These are phyloP conservation scores for Magallana nippona DNA, from an alignment of 2,888 invertebrate species.

Conservation along the genomic window DNA sequence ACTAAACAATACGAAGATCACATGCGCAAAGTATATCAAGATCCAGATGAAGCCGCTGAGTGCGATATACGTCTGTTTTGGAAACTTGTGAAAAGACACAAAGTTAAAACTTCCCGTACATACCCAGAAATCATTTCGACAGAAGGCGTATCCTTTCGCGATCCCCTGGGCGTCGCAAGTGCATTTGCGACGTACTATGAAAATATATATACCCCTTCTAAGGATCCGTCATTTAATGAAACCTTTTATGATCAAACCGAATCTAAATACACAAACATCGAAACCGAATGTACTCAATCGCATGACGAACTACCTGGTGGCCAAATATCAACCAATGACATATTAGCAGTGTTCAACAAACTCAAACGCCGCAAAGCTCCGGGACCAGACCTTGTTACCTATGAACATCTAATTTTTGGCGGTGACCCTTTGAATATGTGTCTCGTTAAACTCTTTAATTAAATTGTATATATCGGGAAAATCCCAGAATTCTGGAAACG, in stretches of 20 bases:
- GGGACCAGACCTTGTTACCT: background rate
- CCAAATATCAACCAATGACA: background rate
- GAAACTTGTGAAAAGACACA: conserved; percentile 35
- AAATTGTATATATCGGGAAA: no score
- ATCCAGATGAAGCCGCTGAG: conserved; percentile 36
- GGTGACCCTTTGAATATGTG: no score
- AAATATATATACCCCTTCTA: conserved; percentile 12
- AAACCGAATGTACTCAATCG: background rate
- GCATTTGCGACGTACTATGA: background rate
- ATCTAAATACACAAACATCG: background rate
- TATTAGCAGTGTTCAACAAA: background rate
- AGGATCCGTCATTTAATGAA: conserved; percentile 21
- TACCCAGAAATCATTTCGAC: conserved; percentile 32
- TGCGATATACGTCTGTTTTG: conserved; percentile 43
- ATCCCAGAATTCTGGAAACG: no score
- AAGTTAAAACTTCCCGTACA: background rate
- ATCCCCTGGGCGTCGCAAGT: background rate
- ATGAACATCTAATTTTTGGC: no score
- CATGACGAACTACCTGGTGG: conserved; percentile 35
- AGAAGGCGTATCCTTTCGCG: background rate
- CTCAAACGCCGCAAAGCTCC: conserved; percentile 39
- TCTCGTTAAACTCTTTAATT: no score
- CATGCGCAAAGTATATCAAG: conserved; percentile 17
- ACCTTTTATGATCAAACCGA: background rate
- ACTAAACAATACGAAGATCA: background rate